Evolutionary conservation across 2,888 invertebrate species (phyloP).

Genomic region (Cryptophagus acutangulus): DNA sequence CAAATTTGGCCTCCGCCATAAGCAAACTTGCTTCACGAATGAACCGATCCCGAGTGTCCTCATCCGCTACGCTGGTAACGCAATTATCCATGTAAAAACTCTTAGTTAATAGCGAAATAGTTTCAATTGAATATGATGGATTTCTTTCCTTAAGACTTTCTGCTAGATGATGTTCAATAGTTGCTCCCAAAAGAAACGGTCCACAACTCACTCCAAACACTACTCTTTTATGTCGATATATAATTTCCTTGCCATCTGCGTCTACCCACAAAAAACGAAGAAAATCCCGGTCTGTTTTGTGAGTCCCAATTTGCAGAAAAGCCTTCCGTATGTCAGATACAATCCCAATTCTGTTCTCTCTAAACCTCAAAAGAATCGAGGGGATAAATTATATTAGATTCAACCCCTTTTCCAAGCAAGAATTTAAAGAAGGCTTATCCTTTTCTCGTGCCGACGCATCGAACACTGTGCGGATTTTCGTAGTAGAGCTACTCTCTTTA

Average conservation of each 20-base stretch:
- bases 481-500: constrained; percentile 24
- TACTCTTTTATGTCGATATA: constrained; percentile 13
- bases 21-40: constrained; percentile 9
- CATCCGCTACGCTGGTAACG: too few relatives aligned
- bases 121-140: constrained; percentile 6
- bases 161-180: constrained; percentile 12
- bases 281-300: constrained; percentile 28
- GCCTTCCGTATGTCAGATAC: constrained; percentile 33
- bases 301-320: constrained; percentile 33
- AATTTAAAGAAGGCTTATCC: constrained; percentile 27
- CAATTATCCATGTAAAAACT: constrained; percentile 10
- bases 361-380: constrained; percentile 20
- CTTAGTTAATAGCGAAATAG: constrained; percentile 3
- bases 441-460: constrained; percentile 29
- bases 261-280: constrained; percentile 30
- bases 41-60: constrained; percentile 8
- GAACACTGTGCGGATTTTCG: constrained; percentile 33
- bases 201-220: constrained; percentile 17
- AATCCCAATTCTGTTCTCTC: constrained; percentile 22
- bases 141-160: neutral
- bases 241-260: constrained; percentile 7
- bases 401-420: constrained; percentile 23
- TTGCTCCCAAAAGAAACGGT: constrained; percentile 15
- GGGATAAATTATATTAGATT: constrained; percentile 19
- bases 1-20: constrained; percentile 12